Evolutionary conservation across 2,797 vertebrate species (phyloP), one percentile per base, ranked within the genome.

Genomic region (Pempheris klunzingeri): DNA sequence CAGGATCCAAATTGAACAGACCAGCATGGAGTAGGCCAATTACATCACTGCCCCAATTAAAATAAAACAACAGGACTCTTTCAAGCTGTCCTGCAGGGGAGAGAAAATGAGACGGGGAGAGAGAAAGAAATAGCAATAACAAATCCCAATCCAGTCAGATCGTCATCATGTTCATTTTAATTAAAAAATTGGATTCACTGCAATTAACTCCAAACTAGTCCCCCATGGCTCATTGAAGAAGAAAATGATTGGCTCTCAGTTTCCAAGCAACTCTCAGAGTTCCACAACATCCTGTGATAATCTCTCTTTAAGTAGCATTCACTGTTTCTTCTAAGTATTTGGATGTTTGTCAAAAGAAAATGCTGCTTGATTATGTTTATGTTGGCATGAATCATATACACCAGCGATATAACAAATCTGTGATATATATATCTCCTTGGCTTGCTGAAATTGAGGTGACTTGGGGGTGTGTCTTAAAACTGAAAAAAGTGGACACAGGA

Each of bases 31-130:
- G 92, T 89, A 83, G 87, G 88, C 87, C 91, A 94, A 95, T 94
- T 95, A 94, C 90, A 93, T 90, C 90, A 92, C 90, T 88, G 82
- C 84, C 87, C 91, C 92, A 95, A 94, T 95, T 94, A 92, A 93
- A 95, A 93, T 93, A 93, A 94, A 94, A 94, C 93, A 94, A 93
- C 92, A 92, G 90, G 93, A 91, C 89, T 92, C 93, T 92, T 91
- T 92, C 92, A 91, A 92, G 87, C 89, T 91, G 89, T 94, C 94
- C 94, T 94, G 93, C 91, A 92, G 93, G 92, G 93, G 81, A 91
- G 88, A 92, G 91, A 91, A 93, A 92, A 93, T 92, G 84, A 92
- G 88, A 84, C 57, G 13, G 62, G 86, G 72, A 74, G 74, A 86
- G 78, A 78, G 77, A 91, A 84, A 88, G 84, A 86, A 92, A 93